Evolutionary conservation across 2,113 vertebrate species (phyloP).

Genomic region (Amblyornis subalaris): DNA sequence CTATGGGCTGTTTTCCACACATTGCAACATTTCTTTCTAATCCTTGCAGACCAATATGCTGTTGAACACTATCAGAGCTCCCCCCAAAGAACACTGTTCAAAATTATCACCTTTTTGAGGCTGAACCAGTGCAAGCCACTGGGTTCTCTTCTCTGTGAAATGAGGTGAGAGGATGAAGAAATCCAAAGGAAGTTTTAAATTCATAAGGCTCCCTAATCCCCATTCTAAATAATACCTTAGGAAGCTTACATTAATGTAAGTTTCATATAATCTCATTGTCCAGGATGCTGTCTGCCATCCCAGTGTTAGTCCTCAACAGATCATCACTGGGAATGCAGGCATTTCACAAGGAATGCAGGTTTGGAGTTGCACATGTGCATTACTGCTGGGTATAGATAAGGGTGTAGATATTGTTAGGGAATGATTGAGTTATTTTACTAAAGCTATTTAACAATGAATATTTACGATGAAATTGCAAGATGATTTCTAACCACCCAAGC

Average conservation of each 20-base stretch:
- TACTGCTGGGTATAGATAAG: not conserved
- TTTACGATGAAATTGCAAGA: not conserved
- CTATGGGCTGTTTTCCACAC: not conserved
- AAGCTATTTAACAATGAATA: not conserved
- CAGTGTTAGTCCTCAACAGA: not conserved
- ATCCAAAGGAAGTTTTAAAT: not conserved
- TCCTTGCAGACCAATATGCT: not conserved
- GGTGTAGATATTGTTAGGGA: not conserved
- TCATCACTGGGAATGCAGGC: not conserved
- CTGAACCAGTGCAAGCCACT: not conserved
- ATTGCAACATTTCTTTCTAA: not conserved
- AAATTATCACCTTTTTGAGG: not conserved
- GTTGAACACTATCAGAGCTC: not conserved
- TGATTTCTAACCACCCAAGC: not conserved
- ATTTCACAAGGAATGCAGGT: not conserved
- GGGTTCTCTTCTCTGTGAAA: not conserved
- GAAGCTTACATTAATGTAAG: not conserved
- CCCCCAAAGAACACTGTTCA: not conserved
- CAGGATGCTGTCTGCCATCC: not conserved
- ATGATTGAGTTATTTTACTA: not conserved
- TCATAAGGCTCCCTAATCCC: not conserved
- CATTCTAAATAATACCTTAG: constrained; percentile 19
- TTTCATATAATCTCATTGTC: constrained; percentile 13
- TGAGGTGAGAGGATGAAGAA: not conserved
- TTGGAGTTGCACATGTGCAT: not conserved